Evolutionary conservation across 2,888 invertebrate species (phyloP).

Genomic region (Lycia hirtaria): DNA sequence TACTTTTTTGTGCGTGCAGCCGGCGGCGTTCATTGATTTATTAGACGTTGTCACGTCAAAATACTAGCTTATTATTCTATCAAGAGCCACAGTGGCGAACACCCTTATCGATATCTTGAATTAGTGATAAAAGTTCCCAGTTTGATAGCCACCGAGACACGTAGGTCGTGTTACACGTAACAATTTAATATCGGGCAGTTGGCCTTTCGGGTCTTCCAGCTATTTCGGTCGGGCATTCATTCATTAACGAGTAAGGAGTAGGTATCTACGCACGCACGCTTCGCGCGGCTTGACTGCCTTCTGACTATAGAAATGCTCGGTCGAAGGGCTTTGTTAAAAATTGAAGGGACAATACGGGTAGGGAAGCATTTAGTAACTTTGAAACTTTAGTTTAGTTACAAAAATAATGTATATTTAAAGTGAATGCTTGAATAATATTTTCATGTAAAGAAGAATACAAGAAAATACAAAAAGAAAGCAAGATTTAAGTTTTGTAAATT

Average conservation of each 20-base stretch:
- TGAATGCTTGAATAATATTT: too few relatives aligned
- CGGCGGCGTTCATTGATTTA: too few relatives aligned
- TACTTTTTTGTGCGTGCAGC: too few relatives aligned
- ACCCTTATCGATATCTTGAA: constrained; percentile 57
- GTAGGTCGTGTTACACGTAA: constrained; percentile 42
- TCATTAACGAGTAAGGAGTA: constrained; percentile 28
- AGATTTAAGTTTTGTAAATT: too few relatives aligned
- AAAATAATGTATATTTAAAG: too few relatives aligned
- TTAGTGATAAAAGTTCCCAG: constrained; percentile 57
- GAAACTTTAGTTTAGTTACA: too few relatives aligned
- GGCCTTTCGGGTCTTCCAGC: constrained; percentile 36
- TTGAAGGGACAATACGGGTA: neutral
- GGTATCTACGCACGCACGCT: constrained; percentile 27
- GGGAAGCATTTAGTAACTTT: too few relatives aligned
- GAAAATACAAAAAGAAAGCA: too few relatives aligned
- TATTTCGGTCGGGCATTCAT: constrained; percentile 23
- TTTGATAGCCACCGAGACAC: constrained; percentile 38
- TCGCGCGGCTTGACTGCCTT: constrained; percentile 12
- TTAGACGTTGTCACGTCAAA: too few relatives aligned
- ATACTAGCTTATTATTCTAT: neutral
- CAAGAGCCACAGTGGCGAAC: constrained; percentile 5
- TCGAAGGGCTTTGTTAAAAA: constrained; percentile 21
- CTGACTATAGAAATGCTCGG: constrained; percentile 3
- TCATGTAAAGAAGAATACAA: too few relatives aligned
- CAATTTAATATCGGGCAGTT: constrained; percentile 44